Percentiles rank a stretch among this genome's conserved stretches.
phyloP scores from a whole-genome alignment of 1,140 invertebrate genomes.

The Hyposmocoma kahamanoa region DNA sequence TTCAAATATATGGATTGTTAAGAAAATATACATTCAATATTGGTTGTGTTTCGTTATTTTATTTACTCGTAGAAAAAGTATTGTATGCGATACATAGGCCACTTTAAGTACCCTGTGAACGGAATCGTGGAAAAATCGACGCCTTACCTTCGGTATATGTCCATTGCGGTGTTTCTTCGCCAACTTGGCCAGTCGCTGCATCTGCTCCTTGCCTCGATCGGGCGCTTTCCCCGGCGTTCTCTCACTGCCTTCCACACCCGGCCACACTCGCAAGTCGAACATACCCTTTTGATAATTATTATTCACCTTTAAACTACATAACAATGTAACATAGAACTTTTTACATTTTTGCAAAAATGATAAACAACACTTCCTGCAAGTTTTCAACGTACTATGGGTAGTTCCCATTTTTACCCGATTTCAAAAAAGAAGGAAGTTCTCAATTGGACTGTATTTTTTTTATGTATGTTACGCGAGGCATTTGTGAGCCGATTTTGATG shows the following conservation, averaged over 20 bases:
- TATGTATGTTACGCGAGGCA: no score
- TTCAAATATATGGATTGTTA: no score
- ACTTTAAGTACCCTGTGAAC: no score
- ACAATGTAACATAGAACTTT: slow-evolving; percentile 11
- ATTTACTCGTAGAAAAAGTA: no score
- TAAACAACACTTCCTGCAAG: slow-evolving; percentile 29
- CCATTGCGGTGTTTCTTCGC: slow-evolving; percentile 96
- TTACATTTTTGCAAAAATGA: slow-evolving; percentile 20
- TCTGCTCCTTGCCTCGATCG: slow-evolving; percentile 87
- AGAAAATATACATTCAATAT: no score
- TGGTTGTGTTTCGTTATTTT: no score
- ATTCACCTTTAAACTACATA: not conserved
- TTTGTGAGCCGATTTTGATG: no score
- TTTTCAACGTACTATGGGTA: slow-evolving; percentile 17
- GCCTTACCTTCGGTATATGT: slow-evolving; percentile 88
- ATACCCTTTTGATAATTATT: slow-evolving; percentile 74
- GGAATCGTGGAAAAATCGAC: no score
- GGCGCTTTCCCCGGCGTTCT: slow-evolving; percentile 90
- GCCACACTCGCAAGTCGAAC: slow-evolving; percentile 87
- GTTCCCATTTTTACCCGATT: slow-evolving; percentile 25
- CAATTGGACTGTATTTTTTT: no score
- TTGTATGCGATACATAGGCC: no score
- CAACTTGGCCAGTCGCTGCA: slow-evolving; percentile 91
- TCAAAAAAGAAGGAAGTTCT: no score
- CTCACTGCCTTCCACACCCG: slow-evolving; percentile 81